Evolutionary conservation across 2,113 vertebrate species (phyloP), one percentile per base, ranked within the genome.

Genomic region (Alces alces): DNA sequence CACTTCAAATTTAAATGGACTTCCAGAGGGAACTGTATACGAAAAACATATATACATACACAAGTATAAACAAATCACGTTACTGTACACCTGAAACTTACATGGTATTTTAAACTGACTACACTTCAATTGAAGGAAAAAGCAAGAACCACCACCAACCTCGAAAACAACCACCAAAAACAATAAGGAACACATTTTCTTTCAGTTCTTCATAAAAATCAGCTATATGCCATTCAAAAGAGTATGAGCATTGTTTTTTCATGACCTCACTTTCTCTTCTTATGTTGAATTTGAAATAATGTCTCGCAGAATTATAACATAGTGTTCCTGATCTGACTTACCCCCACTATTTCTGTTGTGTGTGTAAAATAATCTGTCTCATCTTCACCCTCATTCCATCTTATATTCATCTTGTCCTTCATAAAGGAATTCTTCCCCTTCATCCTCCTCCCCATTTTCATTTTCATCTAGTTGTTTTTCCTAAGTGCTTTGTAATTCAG

Each of bases 161-260:
- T 60, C 0, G 21, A 28, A 73, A 57, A 43, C 39, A 30, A 57
- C 27, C 66, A 39, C 47, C 11, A 15, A 8, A 57, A 43, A 43
- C 15, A 6, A 17, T 0, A 2, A 64, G 4, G 1, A 14, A n/a
- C 94, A 82, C 12, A 82, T 97, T 97, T 97, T 98, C 97, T 85
- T 97, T 93, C 61, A 93, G 50, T 28, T 19, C 21, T 97, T 99
- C 98, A 85, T 70, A 97, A 84, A 96, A 91, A 25, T 91, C 98
- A 98, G 79, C 87, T 95, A 97, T 98, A 97, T 98, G 58, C 57
- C 98, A 99, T 27, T 98, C 90, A 58, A 98, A 98, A 96, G 92
- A 58, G 93, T 91, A 78, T 94, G 96, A 58, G 7, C 86, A 87
- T 90, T 91, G 66, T 97, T 97, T 96, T 97, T 96, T 82, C 2